phyloP scores from a whole-genome alignment of 2,113 vertebrate species.

The Thunnus maccoyii region DNA sequence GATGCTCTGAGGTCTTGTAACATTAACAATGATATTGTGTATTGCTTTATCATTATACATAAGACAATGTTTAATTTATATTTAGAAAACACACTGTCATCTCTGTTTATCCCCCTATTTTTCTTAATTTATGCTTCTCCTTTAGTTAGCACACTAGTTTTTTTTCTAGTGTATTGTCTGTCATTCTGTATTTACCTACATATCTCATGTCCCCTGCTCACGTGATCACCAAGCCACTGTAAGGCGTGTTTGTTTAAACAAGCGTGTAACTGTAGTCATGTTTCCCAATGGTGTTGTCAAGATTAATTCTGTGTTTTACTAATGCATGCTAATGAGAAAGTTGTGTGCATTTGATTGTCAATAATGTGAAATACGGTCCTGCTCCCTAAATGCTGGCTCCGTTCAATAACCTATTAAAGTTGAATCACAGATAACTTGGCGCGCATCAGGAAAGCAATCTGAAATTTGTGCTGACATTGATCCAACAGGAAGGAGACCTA shows the following conservation, averaged over 20 bases:
- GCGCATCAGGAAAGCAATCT: constrained; percentile 87
- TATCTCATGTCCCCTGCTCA: constrained; percentile 14
- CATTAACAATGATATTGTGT: constrained; percentile 50
- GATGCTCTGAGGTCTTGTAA: constrained; percentile 59
- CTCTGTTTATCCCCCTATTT: constrained; percentile 1
- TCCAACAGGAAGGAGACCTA: constrained; percentile 86
- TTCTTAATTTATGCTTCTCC: background rate
- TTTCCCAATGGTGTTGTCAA: constrained; percentile 71
- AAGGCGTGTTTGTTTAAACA: constrained; percentile 69
- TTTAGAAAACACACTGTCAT: constrained; percentile 21
- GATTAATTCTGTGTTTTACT: constrained; percentile 83
- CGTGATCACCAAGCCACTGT: constrained; percentile 28
- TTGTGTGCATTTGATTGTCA: constrained; percentile 87
- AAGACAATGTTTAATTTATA: constrained; percentile 54
- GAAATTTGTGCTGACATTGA: constrained; percentile 90
- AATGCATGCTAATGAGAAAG: constrained; percentile 89
- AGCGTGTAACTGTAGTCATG: constrained; percentile 71
- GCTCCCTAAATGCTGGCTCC: constrained; percentile 85
- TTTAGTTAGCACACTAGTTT: constrained; percentile 9
- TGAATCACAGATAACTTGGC: constrained; percentile 89
- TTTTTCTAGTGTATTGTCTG: constrained; percentile 42
- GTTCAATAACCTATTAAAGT: constrained; percentile 91
- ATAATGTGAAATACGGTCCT: constrained; percentile 86
- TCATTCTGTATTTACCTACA: constrained; percentile 42
- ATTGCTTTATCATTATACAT: constrained; percentile 44